These are phyloP conservation scores for Acanthochromis polyacanthus DNA, from an alignment of 2,113 vertebrate species.

Conservation along the genomic window DNA sequence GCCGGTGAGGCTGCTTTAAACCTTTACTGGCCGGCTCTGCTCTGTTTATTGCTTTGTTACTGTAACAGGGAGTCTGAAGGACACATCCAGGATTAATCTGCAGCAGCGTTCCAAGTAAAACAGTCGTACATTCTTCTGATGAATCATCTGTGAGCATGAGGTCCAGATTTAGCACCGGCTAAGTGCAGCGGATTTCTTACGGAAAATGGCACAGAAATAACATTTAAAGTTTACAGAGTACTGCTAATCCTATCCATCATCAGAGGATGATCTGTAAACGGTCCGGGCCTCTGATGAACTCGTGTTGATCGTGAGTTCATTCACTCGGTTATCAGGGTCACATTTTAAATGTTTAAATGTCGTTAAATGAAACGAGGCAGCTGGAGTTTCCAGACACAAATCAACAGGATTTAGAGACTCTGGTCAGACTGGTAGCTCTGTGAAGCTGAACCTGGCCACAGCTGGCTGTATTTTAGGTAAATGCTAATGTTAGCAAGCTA, in stretches of 20 bases:
- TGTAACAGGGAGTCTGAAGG: constrained; percentile 18
- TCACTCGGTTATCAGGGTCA: not conserved
- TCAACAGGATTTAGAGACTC: not conserved
- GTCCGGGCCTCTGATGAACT: constrained; percentile 29
- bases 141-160: not conserved
- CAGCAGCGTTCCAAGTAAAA: constrained; percentile 52
- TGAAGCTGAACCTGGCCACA: not conserved
- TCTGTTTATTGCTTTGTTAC: constrained; percentile 47
- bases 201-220: constrained; percentile 56
- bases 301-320: constrained; percentile 11
- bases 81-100: constrained; percentile 25
- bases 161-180: constrained; percentile 23
- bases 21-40: constrained; percentile 30
- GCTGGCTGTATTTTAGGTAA: not conserved
- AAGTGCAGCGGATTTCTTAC: constrained; percentile 21
- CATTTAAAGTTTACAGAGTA: constrained; percentile 46
- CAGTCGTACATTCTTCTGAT: not conserved
- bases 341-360: constrained; percentile 4
- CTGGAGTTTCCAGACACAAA: not conserved
- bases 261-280: constrained; percentile 19
- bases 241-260: constrained; percentile 38
- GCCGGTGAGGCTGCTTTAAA: constrained; percentile 29
- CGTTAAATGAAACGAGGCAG: not conserved
- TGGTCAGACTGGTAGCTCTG: not conserved
- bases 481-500: not conserved